Conservation (phyloP, 1,140 invertebrate genomes). For the Drosophila guanche region DNA sequence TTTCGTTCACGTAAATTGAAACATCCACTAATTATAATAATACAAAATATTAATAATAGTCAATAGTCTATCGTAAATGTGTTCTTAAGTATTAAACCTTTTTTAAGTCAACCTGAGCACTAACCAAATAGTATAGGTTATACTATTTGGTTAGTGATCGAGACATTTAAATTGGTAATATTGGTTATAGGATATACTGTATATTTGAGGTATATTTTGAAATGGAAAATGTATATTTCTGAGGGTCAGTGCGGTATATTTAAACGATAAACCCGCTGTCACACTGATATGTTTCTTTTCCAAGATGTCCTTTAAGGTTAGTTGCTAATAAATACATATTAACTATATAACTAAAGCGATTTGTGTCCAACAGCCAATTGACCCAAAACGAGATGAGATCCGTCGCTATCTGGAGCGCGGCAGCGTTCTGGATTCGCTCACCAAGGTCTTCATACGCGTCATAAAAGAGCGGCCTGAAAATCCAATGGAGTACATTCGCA, state of each 20-base stretch:
- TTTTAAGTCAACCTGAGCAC: too few relatives aligned
- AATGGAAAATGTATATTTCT: not conserved
- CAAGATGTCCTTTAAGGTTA: slow-evolving; percentile 78
- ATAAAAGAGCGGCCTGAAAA: slow-evolving; percentile 96
- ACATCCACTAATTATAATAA: slow-evolving; percentile 74
- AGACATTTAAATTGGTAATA: too few relatives aligned
- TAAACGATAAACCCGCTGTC: not conserved
- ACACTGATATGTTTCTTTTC: slow-evolving; percentile 38
- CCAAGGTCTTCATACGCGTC: slow-evolving; percentile 92
- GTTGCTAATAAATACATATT: slow-evolving; percentile 6
- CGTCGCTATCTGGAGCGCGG: slow-evolving; percentile 95
- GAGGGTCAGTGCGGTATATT: slow-evolving; percentile 7
- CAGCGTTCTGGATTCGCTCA: slow-evolving; percentile 95
- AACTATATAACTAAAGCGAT: not conserved
- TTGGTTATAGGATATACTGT: too few relatives aligned
- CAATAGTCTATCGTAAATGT: slow-evolving; percentile 68
- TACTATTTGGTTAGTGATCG: too few relatives aligned
- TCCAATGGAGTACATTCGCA: slow-evolving; percentile 91
- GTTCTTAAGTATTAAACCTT: slow-evolving; percentile 70
- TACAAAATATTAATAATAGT: slow-evolving; percentile 53
- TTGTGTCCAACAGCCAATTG: slow-evolving; percentile 86
- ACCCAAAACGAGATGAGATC: slow-evolving; percentile 96
- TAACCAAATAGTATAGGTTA: too few relatives aligned
- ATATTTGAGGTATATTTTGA: too few relatives aligned
- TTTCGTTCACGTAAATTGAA: slow-evolving; percentile 79